Conservation (phyloP, 2,797 vertebrate genomes). For the Mormyrus proboscirostris region DNA sequence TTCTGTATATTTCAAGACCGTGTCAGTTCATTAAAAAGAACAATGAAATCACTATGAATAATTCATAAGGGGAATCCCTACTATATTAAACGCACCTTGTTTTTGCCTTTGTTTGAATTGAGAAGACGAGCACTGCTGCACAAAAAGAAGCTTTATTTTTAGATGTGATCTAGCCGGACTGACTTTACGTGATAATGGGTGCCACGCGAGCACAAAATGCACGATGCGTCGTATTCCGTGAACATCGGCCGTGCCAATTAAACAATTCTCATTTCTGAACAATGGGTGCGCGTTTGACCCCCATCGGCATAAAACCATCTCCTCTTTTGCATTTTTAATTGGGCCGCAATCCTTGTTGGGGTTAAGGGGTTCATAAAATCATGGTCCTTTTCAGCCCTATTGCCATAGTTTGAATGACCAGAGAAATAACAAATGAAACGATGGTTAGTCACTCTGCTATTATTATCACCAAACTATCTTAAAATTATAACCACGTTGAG, state of each 20-base stretch:
- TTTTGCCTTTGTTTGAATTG: not conserved
- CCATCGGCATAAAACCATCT: not conserved
- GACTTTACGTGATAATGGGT: slow-evolving; percentile 3
- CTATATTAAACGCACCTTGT: slow-evolving; percentile 27
- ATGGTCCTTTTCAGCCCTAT: not conserved
- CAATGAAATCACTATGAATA: slow-evolving; percentile 28
- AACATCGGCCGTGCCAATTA: not conserved
- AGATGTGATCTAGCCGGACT: not conserved
- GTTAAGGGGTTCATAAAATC: not conserved
- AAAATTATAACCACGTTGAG: not conserved
- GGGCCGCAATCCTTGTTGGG: not conserved
- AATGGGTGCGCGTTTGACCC: not conserved
- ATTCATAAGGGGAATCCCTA: slow-evolving; percentile 22
- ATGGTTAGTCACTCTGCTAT: not conserved
- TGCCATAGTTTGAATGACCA: not conserved
- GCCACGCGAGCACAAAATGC: not conserved
- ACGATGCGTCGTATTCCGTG: not conserved
- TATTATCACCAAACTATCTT: not conserved
- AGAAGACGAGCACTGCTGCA: not conserved
- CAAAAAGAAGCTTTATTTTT: slow-evolving; percentile 15
- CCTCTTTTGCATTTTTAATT: not conserved
- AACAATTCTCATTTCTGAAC: slow-evolving; percentile 4
- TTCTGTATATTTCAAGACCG: slow-evolving; percentile 22
- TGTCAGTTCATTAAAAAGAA: slow-evolving; percentile 28
- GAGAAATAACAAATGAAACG: not conserved